Base-by-base conservation (phyloP, 2,113 vertebrate genomes). In the Leiothrix lutea region DNA sequence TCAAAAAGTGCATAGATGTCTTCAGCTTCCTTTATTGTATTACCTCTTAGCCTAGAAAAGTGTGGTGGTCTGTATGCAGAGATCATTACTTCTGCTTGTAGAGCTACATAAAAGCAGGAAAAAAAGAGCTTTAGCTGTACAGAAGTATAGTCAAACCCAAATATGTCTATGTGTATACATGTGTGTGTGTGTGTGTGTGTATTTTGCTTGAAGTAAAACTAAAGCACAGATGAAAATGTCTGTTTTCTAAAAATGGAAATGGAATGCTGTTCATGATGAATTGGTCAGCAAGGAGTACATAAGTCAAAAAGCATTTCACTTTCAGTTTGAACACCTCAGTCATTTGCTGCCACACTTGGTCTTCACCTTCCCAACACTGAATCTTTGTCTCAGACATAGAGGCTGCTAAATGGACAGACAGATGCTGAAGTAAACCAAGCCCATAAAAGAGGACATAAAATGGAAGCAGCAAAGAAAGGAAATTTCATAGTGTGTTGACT, bases 31-130 rank as follows among this genome's bases (percentile, higher is more conserved):
- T 80, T 48, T 54, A 33, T n/a, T 84, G 11, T 62, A 3, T 60
- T 57, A 78, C 51, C 40, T 84, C 33, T 58, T 54, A 58, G 31
- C 23, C 42, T 81, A 22, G 51, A 47, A 74, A 58, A 70, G 5
- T 36, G 20, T 51, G 56, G 31, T 86, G 9, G 6, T 87, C 23
- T 66, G 0, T n/a, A 11, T 64, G 10, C 42, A 71, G 31, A 20
- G 16, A 18, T 89, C 75, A 72, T 79, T 79, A 65, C 29, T 90
- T 90, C 75, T 91, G 54, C 50, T 77, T 60, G 8, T 90, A 62
- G 61, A 91, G 50, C 74, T 65, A 3, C 36, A 72, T 64, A 71
- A 81, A 92, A 85, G 58, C 40, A 51, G 53, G 8, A 22, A 75
- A 48, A 78, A 64, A 54, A 42, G 8, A 58, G 40, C 48, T 79